Evolutionary conservation across 2,888 invertebrate genomes (phyloP), one percentile per base, ranked within the genome.

Genomic region (Polietes domitor): DNA sequence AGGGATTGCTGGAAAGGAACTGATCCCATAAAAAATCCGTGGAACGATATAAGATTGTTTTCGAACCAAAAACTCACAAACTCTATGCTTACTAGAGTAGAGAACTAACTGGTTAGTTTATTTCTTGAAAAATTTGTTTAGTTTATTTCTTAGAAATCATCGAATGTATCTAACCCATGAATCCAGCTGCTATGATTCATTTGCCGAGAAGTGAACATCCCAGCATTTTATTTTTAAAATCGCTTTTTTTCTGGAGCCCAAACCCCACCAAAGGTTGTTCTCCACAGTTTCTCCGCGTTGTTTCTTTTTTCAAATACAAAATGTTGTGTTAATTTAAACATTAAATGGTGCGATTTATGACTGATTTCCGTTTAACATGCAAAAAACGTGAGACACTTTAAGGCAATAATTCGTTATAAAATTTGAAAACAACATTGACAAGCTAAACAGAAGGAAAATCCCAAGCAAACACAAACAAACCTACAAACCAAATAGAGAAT

Each of bases 331-430:
- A 71, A 72, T 72, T 82, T 65, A 10, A 43, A 19, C 71, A 65
- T 72, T 65, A 75, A 82, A 82, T 65, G 58, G 71, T 65, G 53
- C 63, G 63, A 78, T 78, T 82, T 75, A 82, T 78, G 53, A 70
- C 47, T 15, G 41, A 47, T 73, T 70, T 32, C 32, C 24, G 26
- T 55, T 73, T 47, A 50, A 68, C 37, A 77, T 53, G 70, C 37
- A 19, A 61, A 71, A 77, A 71, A 71, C 82, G 71, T 82, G 72
- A 82, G 43, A 71, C 15, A 63, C 28, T 41, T 19, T 58, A 77
- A 58, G 41, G 1, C 17, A 55, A 72, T 12, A 47, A 43, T 73
- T 68, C 9, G 37, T 68, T 32, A 37, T 58, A 73, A 68, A 58
- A 26, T 24, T 24, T 15, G 24, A 58, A 53, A 21, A 53, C 53